Evolutionary conservation across 2,797 vertebrate species (phyloP), one percentile per base, ranked within the genome.

Genomic region (Danio kyathit): DNA sequence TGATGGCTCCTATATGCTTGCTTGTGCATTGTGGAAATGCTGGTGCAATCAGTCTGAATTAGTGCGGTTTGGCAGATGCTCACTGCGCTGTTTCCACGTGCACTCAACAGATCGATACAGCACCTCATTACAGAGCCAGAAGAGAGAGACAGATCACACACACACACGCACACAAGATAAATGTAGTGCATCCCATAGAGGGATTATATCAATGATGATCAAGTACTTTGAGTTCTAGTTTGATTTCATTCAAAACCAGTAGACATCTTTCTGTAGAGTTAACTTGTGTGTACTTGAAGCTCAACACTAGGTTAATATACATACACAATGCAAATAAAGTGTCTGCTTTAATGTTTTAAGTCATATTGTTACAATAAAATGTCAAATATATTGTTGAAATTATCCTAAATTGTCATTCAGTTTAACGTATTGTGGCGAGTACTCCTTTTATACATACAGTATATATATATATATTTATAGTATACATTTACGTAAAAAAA

Each of bases 41-140:
- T 56, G 56, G 51, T 65, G 59, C 79, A 80, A 84, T 84, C 19
- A 29, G 57, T 82, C 82, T 82, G 71, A 85, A 85, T 84, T 84
- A 69, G 72, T 54, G n/a, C 40, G 70, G 67, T 80, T 66, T 84
- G 76, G 52, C 74, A 74, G 70, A 82, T 57, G 40, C 41, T 77
- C 64, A 16, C 43, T 52, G 57, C 19, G 48, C 11, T 70, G 75
- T 65, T 83, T 64, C 75, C 81, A 76, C 73, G 69, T 79, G 65
- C 66, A 61, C 65, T 84, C 49, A 81, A 69, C 64, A 65, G 71
- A 86, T 86, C 82, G 72, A 84, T 87, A 79, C 16, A 76, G 41
- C 61, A 61, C 17, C 82, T 85, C 81, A 85, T 85, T 77, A 77
- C 64, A 86, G 43, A 60, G 61, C 17, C 57, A 44, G 64, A 46